Percentiles rank a stretch among this genome's conserved stretches.
Evolutionary conservation across 2,888 invertebrate genomes (phyloP).

Genomic region (Onthophagus sagittarius): DNA sequence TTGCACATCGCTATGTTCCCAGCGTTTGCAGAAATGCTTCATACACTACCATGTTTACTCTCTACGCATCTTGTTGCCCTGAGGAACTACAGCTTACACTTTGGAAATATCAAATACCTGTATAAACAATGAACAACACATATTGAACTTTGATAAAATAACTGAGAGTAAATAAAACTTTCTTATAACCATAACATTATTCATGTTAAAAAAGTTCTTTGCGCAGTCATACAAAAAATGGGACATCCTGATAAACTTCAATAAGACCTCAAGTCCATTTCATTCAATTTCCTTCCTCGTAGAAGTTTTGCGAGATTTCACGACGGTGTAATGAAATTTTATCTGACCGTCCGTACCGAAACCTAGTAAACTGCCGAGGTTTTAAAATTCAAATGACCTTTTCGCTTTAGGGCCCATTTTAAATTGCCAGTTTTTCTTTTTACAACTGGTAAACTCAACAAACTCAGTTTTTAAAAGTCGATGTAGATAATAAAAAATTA

Average conservation of each 20-base stretch:
- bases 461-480: too few relatives aligned
- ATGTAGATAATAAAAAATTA: too few relatives aligned
- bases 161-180: neutral
- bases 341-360: neutral
- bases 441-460: neutral
- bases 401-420: neutral
- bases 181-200: neutral
- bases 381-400: neutral
- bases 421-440: neutral
- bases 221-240: neutral
- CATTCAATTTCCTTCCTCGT: neutral
- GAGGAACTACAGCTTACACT: too few relatives aligned
- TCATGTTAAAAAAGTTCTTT: neutral
- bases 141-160: neutral
- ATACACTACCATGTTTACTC: too few relatives aligned
- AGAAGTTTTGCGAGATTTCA: neutral
- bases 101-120: too few relatives aligned
- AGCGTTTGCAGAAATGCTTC: too few relatives aligned
- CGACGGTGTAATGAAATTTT: neutral
- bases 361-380: neutral
- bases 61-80: too few relatives aligned
- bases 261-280: neutral
- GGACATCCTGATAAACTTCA: neutral
- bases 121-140: too few relatives aligned
- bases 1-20: too few relatives aligned